A percentile compares a stretch with the other conserved stretches of the same genome.
Evolutionary conservation across 2,888 invertebrate genomes (phyloP).

Genomic region (Prenolepis imparis): DNA sequence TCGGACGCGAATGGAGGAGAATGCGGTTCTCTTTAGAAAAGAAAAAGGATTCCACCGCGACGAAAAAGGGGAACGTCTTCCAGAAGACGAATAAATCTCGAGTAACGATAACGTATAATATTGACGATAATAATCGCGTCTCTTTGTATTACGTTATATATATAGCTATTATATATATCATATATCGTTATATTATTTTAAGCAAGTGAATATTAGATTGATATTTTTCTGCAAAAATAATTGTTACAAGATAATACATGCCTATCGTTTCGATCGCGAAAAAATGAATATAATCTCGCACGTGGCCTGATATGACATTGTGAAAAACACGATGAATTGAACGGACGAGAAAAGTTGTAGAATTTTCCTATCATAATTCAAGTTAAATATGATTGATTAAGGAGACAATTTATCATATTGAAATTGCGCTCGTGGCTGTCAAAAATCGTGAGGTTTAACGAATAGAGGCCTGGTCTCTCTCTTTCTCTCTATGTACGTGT

Average conservation of each 20-base stretch:
- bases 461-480: slow-evolving; percentile 63
- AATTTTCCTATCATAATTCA: background rate
- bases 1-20: background rate
- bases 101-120: background rate
- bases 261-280: too few relatives aligned
- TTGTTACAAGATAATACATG: too few relatives aligned
- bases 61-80: background rate
- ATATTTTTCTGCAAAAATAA: too few relatives aligned
- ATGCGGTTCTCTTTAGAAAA: slow-evolving; percentile 9
- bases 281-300: background rate
- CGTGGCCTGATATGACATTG: background rate
- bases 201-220: too few relatives aligned
- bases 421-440: slow-evolving; percentile 6
- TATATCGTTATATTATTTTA: background rate
- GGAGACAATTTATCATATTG: background rate
- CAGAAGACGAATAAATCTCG: slow-evolving; percentile 4
- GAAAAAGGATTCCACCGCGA: background rate
- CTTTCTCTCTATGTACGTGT: slow-evolving; percentile 56
- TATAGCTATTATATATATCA: background rate
- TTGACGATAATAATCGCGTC: background rate
- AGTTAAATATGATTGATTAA: slow-evolving; percentile 1
- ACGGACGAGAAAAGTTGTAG: background rate
- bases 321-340: background rate
- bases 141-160: background rate
- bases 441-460: slow-evolving; percentile 61